phyloP scores from a whole-genome alignment of 2,797 vertebrate species.

The Tokudaia muenninki region DNA sequence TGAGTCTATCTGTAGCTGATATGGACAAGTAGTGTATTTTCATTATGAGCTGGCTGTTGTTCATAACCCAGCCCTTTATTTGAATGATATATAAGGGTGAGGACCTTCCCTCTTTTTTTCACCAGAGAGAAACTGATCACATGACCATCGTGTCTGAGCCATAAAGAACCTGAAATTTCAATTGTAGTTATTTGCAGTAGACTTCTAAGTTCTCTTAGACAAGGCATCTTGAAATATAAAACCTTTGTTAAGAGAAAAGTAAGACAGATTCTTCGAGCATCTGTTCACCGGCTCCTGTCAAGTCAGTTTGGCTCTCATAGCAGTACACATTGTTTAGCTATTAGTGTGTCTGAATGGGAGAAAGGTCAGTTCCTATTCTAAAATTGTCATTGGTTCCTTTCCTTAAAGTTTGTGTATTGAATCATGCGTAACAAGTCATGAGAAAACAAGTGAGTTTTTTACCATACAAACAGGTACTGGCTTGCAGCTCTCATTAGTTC shows the following conservation, averaged over 20 bases:
- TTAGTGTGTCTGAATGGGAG: slow-evolving; percentile 53
- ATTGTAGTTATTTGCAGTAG: slow-evolving; percentile 35
- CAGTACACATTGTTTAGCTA: neutral
- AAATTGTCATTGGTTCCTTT: slow-evolving; percentile 65
- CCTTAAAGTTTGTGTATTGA: slow-evolving; percentile 75
- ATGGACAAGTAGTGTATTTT: slow-evolving; percentile 70
- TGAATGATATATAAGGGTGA: neutral
- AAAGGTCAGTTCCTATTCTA: slow-evolving; percentile 68
- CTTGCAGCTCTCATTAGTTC: slow-evolving; percentile 88
- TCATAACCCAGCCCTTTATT: slow-evolving; percentile 70
- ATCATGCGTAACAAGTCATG: slow-evolving; percentile 81
- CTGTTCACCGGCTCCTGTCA: slow-evolving; percentile 27
- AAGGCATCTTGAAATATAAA: neutral
- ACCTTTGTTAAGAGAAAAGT: slow-evolving; percentile 47
- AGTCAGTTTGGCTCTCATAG: neutral
- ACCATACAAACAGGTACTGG: slow-evolving; percentile 85
- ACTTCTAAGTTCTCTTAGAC: neutral
- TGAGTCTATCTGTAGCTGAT: slow-evolving; percentile 65
- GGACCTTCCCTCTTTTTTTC: neutral
- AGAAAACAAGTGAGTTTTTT: slow-evolving; percentile 91
- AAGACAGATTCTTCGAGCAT: neutral
- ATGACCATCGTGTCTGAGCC: slow-evolving; percentile 63
- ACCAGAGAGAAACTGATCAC: slow-evolving; percentile 64
- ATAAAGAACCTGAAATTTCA: slow-evolving; percentile 35
- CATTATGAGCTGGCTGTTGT: slow-evolving; percentile 76